phyloP scores from a whole-genome alignment of 2,888 invertebrate species.

The Resseliella maxima region DNA sequence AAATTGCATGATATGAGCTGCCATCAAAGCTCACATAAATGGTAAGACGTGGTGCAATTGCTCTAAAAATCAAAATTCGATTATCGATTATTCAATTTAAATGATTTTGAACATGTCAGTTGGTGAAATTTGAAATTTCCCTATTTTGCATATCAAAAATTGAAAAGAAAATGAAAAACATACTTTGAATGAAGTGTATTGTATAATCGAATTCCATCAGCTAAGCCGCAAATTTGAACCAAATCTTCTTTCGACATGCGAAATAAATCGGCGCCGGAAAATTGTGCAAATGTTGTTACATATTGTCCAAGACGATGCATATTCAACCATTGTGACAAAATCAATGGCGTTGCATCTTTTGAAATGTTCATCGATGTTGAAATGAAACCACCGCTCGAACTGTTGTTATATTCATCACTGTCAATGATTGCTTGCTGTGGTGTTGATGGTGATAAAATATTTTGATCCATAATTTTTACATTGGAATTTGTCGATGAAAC shows the following conservation, averaged over 20 bases:
- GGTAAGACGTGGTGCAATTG: slow-evolving; percentile 81
- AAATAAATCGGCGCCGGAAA: slow-evolving; percentile 89
- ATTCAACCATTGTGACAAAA: slow-evolving; percentile 84
- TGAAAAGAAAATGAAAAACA: slow-evolving; percentile 64
- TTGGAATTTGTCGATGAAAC: slow-evolving; percentile 67
- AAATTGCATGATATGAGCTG: slow-evolving; percentile 82
- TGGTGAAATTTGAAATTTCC: not conserved
- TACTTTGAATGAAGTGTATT: slow-evolving; percentile 89
- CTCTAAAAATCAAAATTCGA: slow-evolving; percentile 66
- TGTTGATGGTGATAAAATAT: slow-evolving; percentile 65
- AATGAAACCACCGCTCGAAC: slow-evolving; percentile 32
- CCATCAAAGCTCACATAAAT: slow-evolving; percentile 83
- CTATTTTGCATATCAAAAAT: not conserved
- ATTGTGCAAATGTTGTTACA: slow-evolving; percentile 82
- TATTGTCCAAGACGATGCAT: slow-evolving; percentile 82
- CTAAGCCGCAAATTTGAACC: slow-evolving; percentile 92
- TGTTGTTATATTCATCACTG: slow-evolving; percentile 61
- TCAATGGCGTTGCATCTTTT: slow-evolving; percentile 76
- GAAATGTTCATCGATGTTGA: slow-evolving; percentile 69
- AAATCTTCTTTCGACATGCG: slow-evolving; percentile 89
- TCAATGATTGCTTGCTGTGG: slow-evolving; percentile 65
- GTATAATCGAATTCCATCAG: slow-evolving; percentile 92
- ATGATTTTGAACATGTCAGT: slow-evolving; percentile 7
- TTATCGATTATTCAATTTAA: not conserved
- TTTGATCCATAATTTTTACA: slow-evolving; percentile 67